Base-by-base conservation (phyloP, 2,797 vertebrate species). In the Sciaenops ocellatus region DNA sequence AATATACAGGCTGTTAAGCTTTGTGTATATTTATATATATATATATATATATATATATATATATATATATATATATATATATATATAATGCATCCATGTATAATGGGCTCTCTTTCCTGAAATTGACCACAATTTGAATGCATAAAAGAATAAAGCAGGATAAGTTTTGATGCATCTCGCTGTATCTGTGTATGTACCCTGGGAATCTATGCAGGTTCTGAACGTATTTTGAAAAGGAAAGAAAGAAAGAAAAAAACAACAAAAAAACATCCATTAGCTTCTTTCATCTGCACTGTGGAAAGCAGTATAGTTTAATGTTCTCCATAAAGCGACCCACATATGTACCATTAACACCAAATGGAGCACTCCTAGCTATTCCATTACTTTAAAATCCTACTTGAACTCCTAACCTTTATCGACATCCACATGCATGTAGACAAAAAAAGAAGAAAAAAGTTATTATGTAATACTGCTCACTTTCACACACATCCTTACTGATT, bases 351-450 rank as follows among this genome's bases (percentile, higher is more conserved):
- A 62, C 64, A 73, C 63, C 52, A 74, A 84, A 83, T 76, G 30
- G 55, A 84, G 62, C 61, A 77, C 79, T 79, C 82, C 64, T 30
- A 65, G 74, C 54, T 63, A 82, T 78, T 67, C 74, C 52, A 85
- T 82, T 86, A 69, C 68, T 78, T 71, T 85, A 77, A 85, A 89
- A 78, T 69, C 75, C 46, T 46, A 73, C 78, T 85, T 85, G 76
- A 77, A 69, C 78, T 78, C 38, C 26, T 63, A 38, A 75, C 75
- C 65, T 62, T 79, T 48, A 60, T 67, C 34, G 60, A 66, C 73
- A 69, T 82, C 60, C 22, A 60, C 26, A 65, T 64, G 56, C 62
- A 56, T 28, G 5, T 15, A 17, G 10, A 34, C 26, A n/a, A 7
- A 64, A 3, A 63, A 20, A 1, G 16, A 16, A 41, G 15, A 4